A percentile compares a stretch with the other conserved stretches of the same genome.
Conservation (phyloP, 2,888 invertebrate genomes). For the Pollenia labialis region DNA sequence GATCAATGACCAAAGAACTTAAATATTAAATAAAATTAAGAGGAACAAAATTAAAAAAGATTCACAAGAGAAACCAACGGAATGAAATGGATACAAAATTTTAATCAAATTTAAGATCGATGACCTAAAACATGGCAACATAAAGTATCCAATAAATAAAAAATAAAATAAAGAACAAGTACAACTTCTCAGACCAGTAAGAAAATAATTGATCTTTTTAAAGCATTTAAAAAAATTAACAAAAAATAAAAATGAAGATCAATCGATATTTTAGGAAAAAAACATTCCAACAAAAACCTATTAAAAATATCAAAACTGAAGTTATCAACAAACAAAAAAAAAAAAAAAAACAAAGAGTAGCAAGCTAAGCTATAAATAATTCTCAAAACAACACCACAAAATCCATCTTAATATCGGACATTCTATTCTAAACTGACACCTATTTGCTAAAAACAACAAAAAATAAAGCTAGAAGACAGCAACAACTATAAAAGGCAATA, state of each 20-base stretch:
- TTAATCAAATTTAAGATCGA: constrained; percentile 48
- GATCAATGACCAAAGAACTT: constrained; percentile 34
- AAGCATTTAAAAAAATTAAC: neutral
- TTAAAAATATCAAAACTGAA: constrained; percentile 18
- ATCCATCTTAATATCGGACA: constrained; percentile 30
- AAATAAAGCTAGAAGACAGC: neutral
- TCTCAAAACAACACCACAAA: constrained; percentile 25
- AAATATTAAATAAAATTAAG: constrained; percentile 24
- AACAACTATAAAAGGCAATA: constrained; percentile 32
- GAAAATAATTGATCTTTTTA: constrained; percentile 33
- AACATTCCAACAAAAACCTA: neutral
- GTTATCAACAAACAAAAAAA: constrained; percentile 13
- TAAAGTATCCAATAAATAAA: constrained; percentile 22
- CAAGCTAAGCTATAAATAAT: constrained; percentile 2
- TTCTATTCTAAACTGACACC: constrained; percentile 41
- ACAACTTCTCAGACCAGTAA: constrained; percentile 29
- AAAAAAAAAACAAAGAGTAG: constrained; percentile 17
- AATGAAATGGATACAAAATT: constrained; percentile 36
- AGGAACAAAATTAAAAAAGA: neutral
- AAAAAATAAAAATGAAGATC: constrained; percentile 7
- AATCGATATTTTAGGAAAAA: constrained; percentile 13
- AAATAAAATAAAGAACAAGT: constrained; percentile 24
- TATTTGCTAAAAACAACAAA: constrained; percentile 36
- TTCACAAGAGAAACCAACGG: neutral
- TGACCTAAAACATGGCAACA: constrained; percentile 44